phyloP scores from a whole-genome alignment of 2,113 vertebrate genomes.

The Odocoileus virginianus region DNA sequence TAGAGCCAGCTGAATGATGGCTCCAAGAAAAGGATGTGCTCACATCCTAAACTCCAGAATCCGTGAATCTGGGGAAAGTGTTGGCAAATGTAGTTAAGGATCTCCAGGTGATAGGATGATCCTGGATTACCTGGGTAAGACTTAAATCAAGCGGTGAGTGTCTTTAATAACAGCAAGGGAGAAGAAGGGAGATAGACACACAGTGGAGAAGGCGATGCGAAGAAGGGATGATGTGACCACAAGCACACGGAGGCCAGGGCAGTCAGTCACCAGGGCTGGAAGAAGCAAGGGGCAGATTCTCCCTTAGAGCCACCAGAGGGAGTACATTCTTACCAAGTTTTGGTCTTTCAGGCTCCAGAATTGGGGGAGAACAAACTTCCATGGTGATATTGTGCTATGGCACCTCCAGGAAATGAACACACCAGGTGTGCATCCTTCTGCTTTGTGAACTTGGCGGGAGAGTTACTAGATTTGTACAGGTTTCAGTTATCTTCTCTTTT shows the following conservation, averaged over 20 bases:
- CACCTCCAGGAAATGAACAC: neutral
- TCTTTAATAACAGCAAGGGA: neutral
- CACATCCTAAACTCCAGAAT: neutral
- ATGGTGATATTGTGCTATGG: neutral
- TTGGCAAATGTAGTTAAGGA: neutral
- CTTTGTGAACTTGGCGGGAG: neutral
- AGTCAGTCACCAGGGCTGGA: neutral
- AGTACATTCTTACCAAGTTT: neutral
- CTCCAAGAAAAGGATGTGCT: neutral
- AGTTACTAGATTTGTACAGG: neutral
- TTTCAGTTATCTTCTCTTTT: neutral
- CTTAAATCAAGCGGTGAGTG: neutral
- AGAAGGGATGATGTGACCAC: too few species aligned
- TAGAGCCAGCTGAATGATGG: accelerated
- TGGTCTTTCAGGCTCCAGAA: too few species aligned
- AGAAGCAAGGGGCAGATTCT: neutral
- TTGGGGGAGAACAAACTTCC: neutral
- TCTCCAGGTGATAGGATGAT: neutral
- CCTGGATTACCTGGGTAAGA: neutral
- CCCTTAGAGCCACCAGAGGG: neutral
- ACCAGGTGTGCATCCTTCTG: neutral
- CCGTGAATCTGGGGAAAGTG: neutral
- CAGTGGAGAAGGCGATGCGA: neutral
- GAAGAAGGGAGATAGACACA: neutral
- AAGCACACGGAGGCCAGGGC: neutral